Conservation (phyloP, 2,888 invertebrate genomes). For the Cylloceria caligata region DNA sequence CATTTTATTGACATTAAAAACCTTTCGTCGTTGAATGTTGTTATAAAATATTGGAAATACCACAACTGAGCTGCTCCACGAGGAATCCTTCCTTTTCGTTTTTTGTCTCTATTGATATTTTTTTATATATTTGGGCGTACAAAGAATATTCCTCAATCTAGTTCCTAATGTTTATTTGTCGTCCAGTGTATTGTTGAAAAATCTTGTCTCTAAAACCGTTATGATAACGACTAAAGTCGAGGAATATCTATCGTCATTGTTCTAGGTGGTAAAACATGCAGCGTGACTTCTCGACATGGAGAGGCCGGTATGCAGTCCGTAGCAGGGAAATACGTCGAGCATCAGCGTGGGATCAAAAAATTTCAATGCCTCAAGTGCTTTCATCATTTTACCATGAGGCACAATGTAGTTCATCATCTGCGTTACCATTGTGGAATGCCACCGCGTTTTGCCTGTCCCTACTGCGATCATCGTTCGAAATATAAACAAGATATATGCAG, state of each 20-base stretch:
- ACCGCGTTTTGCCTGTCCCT: constrained; percentile 79
- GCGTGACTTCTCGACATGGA: background rate
- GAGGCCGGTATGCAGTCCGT: constrained; percentile 9
- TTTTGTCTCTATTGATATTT: background rate
- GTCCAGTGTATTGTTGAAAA: background rate
- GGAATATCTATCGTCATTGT: constrained; percentile 44
- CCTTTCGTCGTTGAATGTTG: background rate
- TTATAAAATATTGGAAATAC: constrained; percentile 11
- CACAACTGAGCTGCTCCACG: background rate
- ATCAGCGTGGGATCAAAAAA: constrained; percentile 54
- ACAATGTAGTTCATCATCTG: constrained; percentile 75
- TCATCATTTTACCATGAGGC: constrained; percentile 72
- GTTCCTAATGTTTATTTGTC: background rate
- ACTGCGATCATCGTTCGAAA: constrained; percentile 75
- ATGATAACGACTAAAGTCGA: background rate
- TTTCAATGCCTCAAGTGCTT: constrained; percentile 73
- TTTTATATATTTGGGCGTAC: background rate
- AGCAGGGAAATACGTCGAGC: constrained; percentile 30
- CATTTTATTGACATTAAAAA: background rate
- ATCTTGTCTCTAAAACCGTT: background rate
- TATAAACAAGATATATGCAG: constrained; percentile 29
- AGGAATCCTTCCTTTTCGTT: background rate
- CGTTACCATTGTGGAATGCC: constrained; percentile 82
- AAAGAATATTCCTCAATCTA: constrained; percentile 1
- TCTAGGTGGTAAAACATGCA: constrained; percentile 16